Conservation (phyloP, 1,140 invertebrate species). For the Bombus confusus region DNA sequence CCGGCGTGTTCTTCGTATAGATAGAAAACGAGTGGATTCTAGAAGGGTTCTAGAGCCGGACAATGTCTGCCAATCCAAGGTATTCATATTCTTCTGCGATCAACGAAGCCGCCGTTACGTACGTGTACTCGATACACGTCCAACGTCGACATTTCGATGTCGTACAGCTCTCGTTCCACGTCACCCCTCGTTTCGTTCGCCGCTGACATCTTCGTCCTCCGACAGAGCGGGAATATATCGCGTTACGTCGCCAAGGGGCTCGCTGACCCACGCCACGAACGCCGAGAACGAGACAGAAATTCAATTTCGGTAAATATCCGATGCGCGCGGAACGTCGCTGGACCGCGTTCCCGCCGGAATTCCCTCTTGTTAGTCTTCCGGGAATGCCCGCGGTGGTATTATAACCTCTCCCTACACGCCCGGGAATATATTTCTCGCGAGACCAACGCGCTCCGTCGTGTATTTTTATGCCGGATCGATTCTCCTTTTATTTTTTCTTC, state of each 20-base stretch:
- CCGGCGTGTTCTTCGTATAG: slow-evolving; percentile 14
- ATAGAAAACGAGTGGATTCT: slow-evolving; percentile 34
- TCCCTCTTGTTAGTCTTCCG: slow-evolving; percentile 10
- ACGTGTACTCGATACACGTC: slow-evolving; percentile 19
- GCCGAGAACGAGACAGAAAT: slow-evolving; percentile 59
- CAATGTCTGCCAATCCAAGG: slow-evolving; percentile 71
- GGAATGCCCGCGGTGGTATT: not conserved
- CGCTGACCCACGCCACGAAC: slow-evolving; percentile 46
- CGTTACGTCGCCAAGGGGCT: slow-evolving; percentile 55
- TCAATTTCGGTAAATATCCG: slow-evolving; percentile 73
- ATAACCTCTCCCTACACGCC: not conserved
- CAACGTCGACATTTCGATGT: not conserved
- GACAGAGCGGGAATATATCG: slow-evolving; percentile 42
- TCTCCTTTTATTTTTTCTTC: not conserved
- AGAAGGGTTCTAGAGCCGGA: slow-evolving; percentile 47
- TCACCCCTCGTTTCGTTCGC: not conserved
- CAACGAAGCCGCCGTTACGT: not conserved
- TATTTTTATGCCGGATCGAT: not conserved
- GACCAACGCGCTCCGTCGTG: not conserved
- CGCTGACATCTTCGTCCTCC: slow-evolving; percentile 37
- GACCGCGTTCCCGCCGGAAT: slow-evolving; percentile 23
- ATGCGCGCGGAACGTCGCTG: slow-evolving; percentile 36
- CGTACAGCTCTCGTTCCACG: slow-evolving; percentile 4
- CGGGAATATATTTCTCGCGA: slow-evolving; percentile 6
- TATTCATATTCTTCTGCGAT: slow-evolving; percentile 65